phyloP scores from a whole-genome alignment of 2,888 invertebrate species.

The Copidosoma aretas region DNA sequence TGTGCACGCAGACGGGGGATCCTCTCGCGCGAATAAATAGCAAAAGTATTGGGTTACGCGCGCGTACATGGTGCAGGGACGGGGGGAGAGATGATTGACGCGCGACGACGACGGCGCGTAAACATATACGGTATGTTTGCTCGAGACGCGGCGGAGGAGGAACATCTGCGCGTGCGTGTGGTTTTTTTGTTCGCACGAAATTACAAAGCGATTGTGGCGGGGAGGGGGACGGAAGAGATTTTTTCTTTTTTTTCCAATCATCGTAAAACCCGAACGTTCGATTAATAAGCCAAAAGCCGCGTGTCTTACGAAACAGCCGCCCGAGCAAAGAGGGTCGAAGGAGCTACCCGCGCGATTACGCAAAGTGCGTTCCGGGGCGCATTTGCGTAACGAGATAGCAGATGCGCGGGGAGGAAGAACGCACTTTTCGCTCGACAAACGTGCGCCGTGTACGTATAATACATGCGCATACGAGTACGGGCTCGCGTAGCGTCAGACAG shows the following conservation, averaged over 20 bases:
- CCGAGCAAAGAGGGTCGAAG: neutral
- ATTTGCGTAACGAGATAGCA: neutral
- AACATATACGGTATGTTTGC: neutral
- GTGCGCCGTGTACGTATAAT: too few relatives aligned
- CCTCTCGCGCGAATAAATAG: conserved; percentile 17
- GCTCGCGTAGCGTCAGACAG: too few relatives aligned
- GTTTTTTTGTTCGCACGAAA: too few relatives aligned
- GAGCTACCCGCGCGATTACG: neutral
- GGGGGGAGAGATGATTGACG: conserved; percentile 9
- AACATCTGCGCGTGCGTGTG: neutral
- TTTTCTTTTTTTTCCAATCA: neutral
- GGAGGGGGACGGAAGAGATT: too few relatives aligned
- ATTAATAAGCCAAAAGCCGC: too few relatives aligned
- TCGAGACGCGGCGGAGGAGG: neutral
- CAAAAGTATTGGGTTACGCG: conserved; percentile 17
- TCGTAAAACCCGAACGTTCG: too few relatives aligned
- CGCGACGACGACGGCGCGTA: neutral
- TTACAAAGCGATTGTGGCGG: too few relatives aligned
- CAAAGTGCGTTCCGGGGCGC: neutral
- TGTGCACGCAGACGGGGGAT: neutral
- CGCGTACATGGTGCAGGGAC: neutral
- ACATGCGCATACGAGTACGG: too few relatives aligned
- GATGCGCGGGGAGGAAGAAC: neutral
- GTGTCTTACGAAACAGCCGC: too few relatives aligned
- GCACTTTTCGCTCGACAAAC: too few relatives aligned